Evolutionary conservation across 1,140 invertebrate genomes (phyloP), one percentile per base, ranked within the genome.

Genomic region (Carcinoscorpius rotundicauda): DNA sequence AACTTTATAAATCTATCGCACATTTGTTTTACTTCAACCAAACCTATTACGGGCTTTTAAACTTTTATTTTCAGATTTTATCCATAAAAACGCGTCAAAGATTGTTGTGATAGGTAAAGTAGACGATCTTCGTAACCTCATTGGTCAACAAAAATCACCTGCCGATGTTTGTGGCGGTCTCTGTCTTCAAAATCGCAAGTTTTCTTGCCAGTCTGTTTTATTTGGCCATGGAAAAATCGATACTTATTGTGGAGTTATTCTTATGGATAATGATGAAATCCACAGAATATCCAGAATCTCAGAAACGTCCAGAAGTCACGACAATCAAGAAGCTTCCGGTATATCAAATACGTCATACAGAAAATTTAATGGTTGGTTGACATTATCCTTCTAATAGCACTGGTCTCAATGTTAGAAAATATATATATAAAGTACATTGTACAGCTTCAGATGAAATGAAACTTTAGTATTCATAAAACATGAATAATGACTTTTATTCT

Each of bases 151-250:
- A 10, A 64, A 52, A 9, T 58, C 64, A 8, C 52, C 66, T 0
- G 63, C 64, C 3, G 61, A 61, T 6, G 66, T 65, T 60, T 69
- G 68, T 52, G 66, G 68, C 6, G 59, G 66, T 49, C 64, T 69
- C 3, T 69, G 68, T 50, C 11, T 69, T 5, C 29, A 52, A 49
- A 65, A 65, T 49, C 60, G 52, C 4, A 55, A 64, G 8, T 69
- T 69, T 61, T 64, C 68, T 6, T 69, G 68, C 6, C 61, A 66
- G 3, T 67, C 68, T 6, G 67, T 69, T 56, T 58, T 69, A 4
- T 69, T 61, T 10, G 68, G 68, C 5, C 56, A 62, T 3, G 49
- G 58, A 51, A 51, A 59, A 6, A 60, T 52, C 9, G 9, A 52
- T 49, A 56, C 64, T 4, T 69, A 69, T 58, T 69, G 68, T 52